Conservation (phyloP, 2,888 invertebrate species). For the Barypeithes pellucidus region DNA sequence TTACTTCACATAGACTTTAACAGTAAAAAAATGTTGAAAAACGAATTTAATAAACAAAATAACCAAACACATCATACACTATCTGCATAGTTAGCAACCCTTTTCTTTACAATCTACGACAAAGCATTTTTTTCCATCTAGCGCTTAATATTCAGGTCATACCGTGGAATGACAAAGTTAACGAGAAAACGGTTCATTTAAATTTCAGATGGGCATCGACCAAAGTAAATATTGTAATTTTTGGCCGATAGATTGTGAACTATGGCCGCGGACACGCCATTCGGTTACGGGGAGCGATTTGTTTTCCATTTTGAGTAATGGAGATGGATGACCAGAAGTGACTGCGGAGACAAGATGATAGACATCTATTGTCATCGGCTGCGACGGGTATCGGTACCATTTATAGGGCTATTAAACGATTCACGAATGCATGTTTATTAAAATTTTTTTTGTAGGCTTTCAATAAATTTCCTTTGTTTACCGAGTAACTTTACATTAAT, state of each 20-base stretch:
- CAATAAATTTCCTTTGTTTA: no score
- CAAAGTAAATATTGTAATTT: slow-evolving; percentile 28
- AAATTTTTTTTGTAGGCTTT: no score
- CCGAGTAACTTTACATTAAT: no score
- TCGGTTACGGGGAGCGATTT: not conserved
- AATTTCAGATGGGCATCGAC: slow-evolving; percentile 32
- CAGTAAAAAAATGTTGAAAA: no score
- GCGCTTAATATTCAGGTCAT: slow-evolving; percentile 18
- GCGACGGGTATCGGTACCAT: not conserved
- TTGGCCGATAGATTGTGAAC: slow-evolving; percentile 12
- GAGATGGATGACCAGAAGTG: not conserved
- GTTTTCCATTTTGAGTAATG: slow-evolving; percentile 17
- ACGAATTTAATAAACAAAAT: no score
- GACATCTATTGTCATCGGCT: slow-evolving; percentile 10
- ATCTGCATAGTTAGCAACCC: not conserved
- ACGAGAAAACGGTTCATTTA: slow-evolving; percentile 35
- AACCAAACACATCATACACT: not conserved
- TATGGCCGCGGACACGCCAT: slow-evolving; percentile 11
- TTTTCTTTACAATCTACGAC: not conserved
- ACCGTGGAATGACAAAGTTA: slow-evolving; percentile 22
- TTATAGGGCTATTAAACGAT: not conserved
- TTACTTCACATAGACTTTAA: no score
- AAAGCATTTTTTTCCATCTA: slow-evolving; percentile 10
- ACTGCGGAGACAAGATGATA: not conserved
- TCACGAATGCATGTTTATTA: not conserved